Evolutionary conservation across 2,888 invertebrate genomes (phyloP), one percentile per base, ranked within the genome.

Genomic region (Pseudococcus longispinus): DNA sequence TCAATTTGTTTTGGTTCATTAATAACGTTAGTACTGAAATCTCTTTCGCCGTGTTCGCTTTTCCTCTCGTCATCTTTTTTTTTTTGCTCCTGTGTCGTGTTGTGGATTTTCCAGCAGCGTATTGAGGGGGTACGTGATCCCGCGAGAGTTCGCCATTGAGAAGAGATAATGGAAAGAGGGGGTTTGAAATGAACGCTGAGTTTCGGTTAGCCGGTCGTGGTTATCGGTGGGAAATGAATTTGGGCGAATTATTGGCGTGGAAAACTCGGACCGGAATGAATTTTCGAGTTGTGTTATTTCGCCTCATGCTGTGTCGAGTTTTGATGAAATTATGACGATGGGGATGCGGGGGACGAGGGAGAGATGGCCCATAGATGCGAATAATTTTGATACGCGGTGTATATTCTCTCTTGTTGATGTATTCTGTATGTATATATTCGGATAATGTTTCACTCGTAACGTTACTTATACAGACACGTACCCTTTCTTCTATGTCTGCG

Each of bases 1-100:
- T 65, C 65, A 65, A 65, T 65, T 65, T 65, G 65, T 65, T 65
- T 65, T 65, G 65, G 65, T 65, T 65, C 65, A 65, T 65, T 65
- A 65, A 65, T 65, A 65, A 65, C 26, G 65, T 65, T 65, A 65
- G 23, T 26, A 26, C 23, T 6, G 65, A 26, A 60, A 65, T 26
- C 9, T 26, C 26, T 65, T 65, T 65, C 26, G 26, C 26, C 60
- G 65, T 65, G 65, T 26, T 65, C 6, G 65, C 26, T 65, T 26
- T 11, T 51, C n/a, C n/a, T 51, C 51, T 51, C 15, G 46, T 46
- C 46, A 15, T 51, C 51, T 51, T 51, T 51, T 13, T 46, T 55
- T 55, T 55, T 37, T 37, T 37, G 37, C 37, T 37, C 8, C 65
- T 65, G 6, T 26, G 23, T 65, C 26, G n/a, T n/a, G n/a, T n/a